These are phyloP conservation scores for Myxocyprinus asiaticus DNA, from an alignment of 2,113 vertebrate genomes.

Conservation along the genomic window DNA sequence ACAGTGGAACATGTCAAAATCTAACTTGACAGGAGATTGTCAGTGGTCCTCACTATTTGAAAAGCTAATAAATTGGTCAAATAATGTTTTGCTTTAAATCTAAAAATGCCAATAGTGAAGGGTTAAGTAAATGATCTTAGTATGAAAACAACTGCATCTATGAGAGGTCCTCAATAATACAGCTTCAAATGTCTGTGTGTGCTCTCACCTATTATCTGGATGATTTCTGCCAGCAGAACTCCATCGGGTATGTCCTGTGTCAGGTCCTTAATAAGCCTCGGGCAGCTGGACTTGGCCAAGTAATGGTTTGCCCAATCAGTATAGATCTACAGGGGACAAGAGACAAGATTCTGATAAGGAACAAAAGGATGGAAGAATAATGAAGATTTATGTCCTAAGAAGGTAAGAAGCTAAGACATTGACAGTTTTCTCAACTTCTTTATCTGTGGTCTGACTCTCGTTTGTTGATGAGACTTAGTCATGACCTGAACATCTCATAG, in stretches of 20 bases:
- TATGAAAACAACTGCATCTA: too few relatives aligned
- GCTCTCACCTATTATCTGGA: conserved; percentile 87
- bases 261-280: conserved; percentile 95
- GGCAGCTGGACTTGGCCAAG: conserved; percentile 96
- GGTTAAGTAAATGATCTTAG: too few relatives aligned
- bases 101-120: too few relatives aligned
- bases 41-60: too few relatives aligned
- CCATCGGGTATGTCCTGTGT: conserved; percentile 97
- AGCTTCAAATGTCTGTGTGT: too few relatives aligned
- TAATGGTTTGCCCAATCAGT: conserved; percentile 99
- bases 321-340: conserved; percentile 86
- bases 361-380: background rate
- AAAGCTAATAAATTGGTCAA: too few relatives aligned
- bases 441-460: background rate
- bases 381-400: background rate
- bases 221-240: conserved; percentile 97
- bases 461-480: background rate
- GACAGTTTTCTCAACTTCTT: background rate
- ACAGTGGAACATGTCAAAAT: too few relatives aligned
- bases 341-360: background rate
- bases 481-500: background rate
- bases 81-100: too few relatives aligned
- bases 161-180: too few relatives aligned
- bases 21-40: too few relatives aligned
- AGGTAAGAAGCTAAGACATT: background rate